Evolutionary conservation across 2,113 vertebrate genomes (phyloP).

Genomic region (Bucco capensis): DNA sequence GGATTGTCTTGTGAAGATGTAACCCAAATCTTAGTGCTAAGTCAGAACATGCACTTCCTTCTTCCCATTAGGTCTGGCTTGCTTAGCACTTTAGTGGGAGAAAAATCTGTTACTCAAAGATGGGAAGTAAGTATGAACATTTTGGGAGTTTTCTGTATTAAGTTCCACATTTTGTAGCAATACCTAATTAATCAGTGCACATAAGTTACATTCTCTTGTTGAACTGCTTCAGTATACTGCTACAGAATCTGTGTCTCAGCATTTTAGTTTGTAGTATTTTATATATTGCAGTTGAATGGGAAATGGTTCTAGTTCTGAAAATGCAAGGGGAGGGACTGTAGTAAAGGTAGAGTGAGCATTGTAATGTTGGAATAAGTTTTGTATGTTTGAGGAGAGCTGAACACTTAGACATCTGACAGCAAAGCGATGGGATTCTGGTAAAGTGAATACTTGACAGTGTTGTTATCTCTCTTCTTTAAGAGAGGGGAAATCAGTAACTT

Average conservation of each 20-base stretch:
- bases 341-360: neutral
- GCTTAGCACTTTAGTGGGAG: slow-evolving; percentile 95
- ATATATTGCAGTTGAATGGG: neutral
- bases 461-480: slow-evolving; percentile 71
- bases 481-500: slow-evolving; percentile 99
- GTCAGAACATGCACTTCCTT: neutral
- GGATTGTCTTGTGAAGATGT: neutral
- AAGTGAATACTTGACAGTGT: neutral
- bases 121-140: slow-evolving; percentile 87
- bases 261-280: neutral
- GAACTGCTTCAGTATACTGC: neutral
- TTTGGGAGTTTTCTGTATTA: neutral
- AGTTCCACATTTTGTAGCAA: neutral
- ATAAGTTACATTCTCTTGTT: neutral
- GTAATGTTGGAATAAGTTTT: neutral
- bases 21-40: neutral
- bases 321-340: neutral
- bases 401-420: neutral
- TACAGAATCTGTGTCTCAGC: neutral
- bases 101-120: slow-evolving; percentile 96
- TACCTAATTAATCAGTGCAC: neutral
- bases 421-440: neutral
- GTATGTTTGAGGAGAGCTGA: neutral
- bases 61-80: slow-evolving; percentile 85
- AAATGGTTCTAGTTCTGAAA: neutral